Evolutionary conservation across 2,888 invertebrate genomes (phyloP), one percentile per base, ranked within the genome.

Genomic region (Macrophya alboannulata): DNA sequence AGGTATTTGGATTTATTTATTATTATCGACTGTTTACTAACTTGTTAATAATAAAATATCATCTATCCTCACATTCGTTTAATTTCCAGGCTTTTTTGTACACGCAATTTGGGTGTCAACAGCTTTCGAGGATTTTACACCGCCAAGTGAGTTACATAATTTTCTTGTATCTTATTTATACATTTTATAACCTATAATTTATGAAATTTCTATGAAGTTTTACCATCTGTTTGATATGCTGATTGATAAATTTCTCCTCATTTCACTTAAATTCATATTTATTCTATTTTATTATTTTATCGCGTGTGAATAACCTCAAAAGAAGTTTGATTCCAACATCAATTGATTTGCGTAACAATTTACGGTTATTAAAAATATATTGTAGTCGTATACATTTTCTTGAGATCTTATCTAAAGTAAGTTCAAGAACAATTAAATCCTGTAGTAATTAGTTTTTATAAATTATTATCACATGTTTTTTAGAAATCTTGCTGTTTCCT

Each of bases 91-190:
- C 82, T 92, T 45, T 85, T 92, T 15, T 90, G 90, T 84, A 90
- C 88, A 51, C 89, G 88, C 43, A 88, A 86, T 84, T 79, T 91
- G 25, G 88, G 89, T 84, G 71, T 89, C 37, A 86, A 86, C 77
- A 86, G 87, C 84, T 90, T 91, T 59, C 90, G 91, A 45, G 88
- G 87, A 85, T 87, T 92, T 45, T 90, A 90, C 71, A 90, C 90
- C n/a, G 88, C 88, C 82, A 91, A 89, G 92, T 92, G 87, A 90
- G 65, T 86, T 83, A 87, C 86, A 79, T 91, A 90, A 91, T 74
- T 25, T 0, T 31, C 8, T 10, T 62, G 12, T 21, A 21, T 68
- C 10, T 68, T 51, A 83, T 71, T 68, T 68, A 48, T 48, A 45
- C 48, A 3, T 51, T 48, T 21, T 10, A 83, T 83, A 83, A 83